These are phyloP conservation scores for Oscheius myriophilus DNA, from an alignment of 2,888 invertebrate genomes.

Conservation along the genomic window DNA sequence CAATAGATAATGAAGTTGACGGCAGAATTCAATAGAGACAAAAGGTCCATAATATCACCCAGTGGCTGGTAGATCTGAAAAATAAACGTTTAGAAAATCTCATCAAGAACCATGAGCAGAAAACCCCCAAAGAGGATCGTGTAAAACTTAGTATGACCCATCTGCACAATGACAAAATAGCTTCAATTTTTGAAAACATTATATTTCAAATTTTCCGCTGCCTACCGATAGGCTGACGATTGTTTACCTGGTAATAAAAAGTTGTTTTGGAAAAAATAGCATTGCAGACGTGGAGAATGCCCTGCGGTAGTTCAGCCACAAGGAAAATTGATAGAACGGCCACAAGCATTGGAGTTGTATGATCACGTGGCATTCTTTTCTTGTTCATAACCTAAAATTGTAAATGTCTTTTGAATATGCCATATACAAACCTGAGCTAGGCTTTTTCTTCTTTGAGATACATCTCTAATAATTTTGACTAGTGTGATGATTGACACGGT, in stretches of 20 bases:
- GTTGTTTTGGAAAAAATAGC: slow-evolving; percentile 67
- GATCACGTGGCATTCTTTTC: slow-evolving; percentile 66
- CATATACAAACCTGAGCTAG: slow-evolving; percentile 54
- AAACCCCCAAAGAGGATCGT: too few species aligned
- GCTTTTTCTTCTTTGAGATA: slow-evolving; percentile 60
- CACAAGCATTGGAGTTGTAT: slow-evolving; percentile 70
- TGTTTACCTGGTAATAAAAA: slow-evolving; percentile 55
- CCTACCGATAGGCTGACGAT: too few species aligned
- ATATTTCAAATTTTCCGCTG: not conserved
- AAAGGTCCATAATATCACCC: slow-evolving; percentile 68
- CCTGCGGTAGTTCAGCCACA: slow-evolving; percentile 67
- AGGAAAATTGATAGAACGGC: slow-evolving; percentile 68
- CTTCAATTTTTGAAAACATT: not conserved
- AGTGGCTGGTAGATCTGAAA: slow-evolving; percentile 62
- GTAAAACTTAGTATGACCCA: too few species aligned
- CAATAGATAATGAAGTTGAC: slow-evolving; percentile 70
- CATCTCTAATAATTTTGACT: slow-evolving; percentile 67
- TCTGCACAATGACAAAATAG: not conserved
- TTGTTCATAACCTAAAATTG: slow-evolving; percentile 64
- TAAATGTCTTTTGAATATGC: not conserved
- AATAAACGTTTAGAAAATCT: not conserved
- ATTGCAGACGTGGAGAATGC: slow-evolving; percentile 65
- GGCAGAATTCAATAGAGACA: slow-evolving; percentile 67
- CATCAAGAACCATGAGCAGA: too few species aligned
- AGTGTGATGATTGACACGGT: slow-evolving; percentile 67